A percentile compares a stretch with the other conserved stretches of the same genome.
These are phyloP conservation scores for Drosophila trapezifrons DNA, from an alignment of 1,140 invertebrate species.

Conservation along the genomic window DNA sequence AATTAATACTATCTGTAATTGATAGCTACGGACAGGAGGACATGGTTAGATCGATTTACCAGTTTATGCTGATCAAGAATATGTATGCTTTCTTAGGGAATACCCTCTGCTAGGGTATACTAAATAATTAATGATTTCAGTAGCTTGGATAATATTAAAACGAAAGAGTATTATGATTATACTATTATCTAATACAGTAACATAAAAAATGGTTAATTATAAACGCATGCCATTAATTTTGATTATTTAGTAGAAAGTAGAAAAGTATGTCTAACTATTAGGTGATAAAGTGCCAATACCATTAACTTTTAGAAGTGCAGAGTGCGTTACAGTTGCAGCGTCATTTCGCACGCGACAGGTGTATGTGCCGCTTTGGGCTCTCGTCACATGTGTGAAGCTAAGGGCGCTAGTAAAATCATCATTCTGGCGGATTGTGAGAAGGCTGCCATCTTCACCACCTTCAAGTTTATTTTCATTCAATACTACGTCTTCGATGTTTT, in stretches of 20 bases:
- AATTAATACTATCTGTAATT: too few species aligned
- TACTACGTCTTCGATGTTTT: conserved; percentile 29
- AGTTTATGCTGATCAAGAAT: too few species aligned
- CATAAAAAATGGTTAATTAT: too few species aligned
- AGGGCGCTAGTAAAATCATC: conserved; percentile 88
- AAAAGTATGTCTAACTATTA: neutral
- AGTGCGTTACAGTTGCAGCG: conserved; percentile 86
- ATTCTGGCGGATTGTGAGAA: conserved; percentile 87
- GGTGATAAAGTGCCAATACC: conserved; percentile 84
- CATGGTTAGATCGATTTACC: too few species aligned
- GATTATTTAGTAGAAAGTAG: neutral
- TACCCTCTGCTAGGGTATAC: too few species aligned
- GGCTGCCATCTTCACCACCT: conserved; percentile 82
- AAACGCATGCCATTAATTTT: neutral
- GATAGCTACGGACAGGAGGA: too few species aligned
- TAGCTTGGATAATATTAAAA: too few species aligned
- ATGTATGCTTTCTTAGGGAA: too few species aligned
- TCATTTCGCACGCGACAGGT: conserved; percentile 88
- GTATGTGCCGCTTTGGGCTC: conserved; percentile 89
- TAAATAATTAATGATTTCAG: too few species aligned
- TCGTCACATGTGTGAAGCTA: conserved; percentile 87
- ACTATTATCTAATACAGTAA: too few species aligned
- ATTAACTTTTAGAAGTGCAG: conserved; percentile 87
- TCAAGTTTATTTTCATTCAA: conserved; percentile 68
- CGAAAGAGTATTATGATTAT: too few species aligned